These are phyloP conservation scores for Drosophila kurseongensis DNA, from an alignment of 1,140 invertebrate species.

Conservation along the genomic window DNA sequence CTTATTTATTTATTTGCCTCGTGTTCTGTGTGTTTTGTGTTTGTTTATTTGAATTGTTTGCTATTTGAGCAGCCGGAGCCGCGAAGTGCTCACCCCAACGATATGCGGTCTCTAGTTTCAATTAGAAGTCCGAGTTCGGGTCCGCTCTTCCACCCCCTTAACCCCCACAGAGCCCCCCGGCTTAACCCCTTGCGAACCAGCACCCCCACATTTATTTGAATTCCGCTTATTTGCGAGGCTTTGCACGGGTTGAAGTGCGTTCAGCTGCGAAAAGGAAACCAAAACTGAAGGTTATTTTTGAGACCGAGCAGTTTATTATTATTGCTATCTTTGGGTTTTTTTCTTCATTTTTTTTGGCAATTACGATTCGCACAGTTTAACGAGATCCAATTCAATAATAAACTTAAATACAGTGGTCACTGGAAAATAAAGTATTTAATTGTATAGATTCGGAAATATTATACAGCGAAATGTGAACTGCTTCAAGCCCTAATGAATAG, in stretches of 20 bases:
- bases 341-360: slow-evolving; percentile 27
- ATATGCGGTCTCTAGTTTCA: slow-evolving; percentile 28
- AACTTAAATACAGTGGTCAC: slow-evolving; percentile 32
- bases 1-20: slow-evolving; percentile 44
- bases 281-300: slow-evolving; percentile 43
- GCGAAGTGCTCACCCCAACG: slow-evolving; percentile 23
- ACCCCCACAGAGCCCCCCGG: background rate
- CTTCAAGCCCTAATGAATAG: background rate
- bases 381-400: slow-evolving; percentile 22
- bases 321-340: slow-evolving; percentile 24
- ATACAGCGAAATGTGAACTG: no score
- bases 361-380: slow-evolving; percentile 17
- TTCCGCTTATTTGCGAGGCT: slow-evolving; percentile 30
- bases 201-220: slow-evolving; percentile 31
- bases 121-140: slow-evolving; percentile 43
- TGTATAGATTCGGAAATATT: no score
- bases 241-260: slow-evolving; percentile 61
- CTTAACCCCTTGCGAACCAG: slow-evolving; percentile 9
- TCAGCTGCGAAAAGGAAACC: slow-evolving; percentile 40
- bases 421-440: background rate
- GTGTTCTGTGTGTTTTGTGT: slow-evolving; percentile 30
- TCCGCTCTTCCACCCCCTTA: slow-evolving; percentile 6
- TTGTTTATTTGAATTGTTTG: slow-evolving; percentile 57
- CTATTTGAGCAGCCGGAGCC: slow-evolving; percentile 65
- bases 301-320: slow-evolving; percentile 28